These are phyloP conservation scores for Syngnathus acus DNA, from an alignment of 2,797 vertebrate genomes.

Conservation along the genomic window DNA sequence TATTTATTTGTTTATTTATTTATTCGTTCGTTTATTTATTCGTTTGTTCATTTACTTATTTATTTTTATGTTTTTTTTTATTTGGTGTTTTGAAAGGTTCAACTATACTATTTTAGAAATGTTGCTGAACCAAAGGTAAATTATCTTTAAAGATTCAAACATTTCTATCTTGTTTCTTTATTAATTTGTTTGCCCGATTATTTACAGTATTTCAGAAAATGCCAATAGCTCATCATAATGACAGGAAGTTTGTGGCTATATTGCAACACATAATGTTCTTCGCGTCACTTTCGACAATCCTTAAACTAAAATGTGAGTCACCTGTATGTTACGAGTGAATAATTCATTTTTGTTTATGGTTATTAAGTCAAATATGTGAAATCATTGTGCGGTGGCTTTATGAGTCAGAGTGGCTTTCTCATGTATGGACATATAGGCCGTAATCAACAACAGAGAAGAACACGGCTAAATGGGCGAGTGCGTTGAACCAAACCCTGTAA, in stretches of 20 bases:
- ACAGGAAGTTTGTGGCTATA: background rate
- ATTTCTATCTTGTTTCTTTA: background rate
- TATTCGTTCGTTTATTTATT: no score
- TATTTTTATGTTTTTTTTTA: background rate
- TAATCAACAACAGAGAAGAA: conserved; percentile 65
- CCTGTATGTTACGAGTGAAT: background rate
- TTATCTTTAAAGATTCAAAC: background rate
- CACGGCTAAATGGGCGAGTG: conserved; percentile 59
- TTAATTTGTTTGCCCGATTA: background rate
- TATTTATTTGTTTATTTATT: no score
- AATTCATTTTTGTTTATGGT: background rate
- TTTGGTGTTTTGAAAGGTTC: no score
- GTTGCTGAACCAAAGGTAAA: background rate
- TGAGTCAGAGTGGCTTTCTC: conserved; percentile 12
- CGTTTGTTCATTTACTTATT: no score
- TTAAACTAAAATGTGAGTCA: conserved; percentile 1
- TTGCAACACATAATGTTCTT: background rate
- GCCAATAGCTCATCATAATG: background rate
- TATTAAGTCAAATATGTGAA: conserved; percentile 1
- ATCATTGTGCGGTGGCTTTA: background rate
- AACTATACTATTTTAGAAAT: background rate
- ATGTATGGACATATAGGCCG: conserved; percentile 48
- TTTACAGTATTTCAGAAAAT: background rate
- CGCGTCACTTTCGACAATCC: background rate
- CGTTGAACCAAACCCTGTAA: conserved; percentile 59